Base-by-base conservation (phyloP, 1,140 invertebrate species). In the Coptotermes formosanus region DNA sequence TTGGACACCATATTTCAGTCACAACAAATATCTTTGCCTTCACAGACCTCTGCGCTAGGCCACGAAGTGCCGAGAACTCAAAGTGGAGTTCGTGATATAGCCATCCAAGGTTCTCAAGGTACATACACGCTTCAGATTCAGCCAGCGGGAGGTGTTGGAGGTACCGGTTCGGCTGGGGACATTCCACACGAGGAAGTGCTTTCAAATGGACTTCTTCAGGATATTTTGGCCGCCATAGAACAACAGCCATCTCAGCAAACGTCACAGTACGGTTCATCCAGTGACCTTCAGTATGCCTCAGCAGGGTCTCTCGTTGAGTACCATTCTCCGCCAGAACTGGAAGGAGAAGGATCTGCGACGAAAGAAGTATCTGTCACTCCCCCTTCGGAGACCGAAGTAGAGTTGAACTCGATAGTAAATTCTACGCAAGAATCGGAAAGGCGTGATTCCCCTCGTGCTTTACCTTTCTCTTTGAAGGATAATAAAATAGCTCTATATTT, bases 111-210 rank as follows among this genome's bases (percentile, higher is more conserved):
- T 2, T 92, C 93, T 3, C 91, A 93, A 16, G 94, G 93, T 9
- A 92, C 92, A 38, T 96, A 96, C 88, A 94, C 94, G 1, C 89
- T 96, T 16, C 95, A 96, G 90, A 96, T 96, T 83, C 95, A 96
- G 88, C 90, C 93, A 6, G 89, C 89, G 25, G 86, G 87, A 48
- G 88, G 88, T 25, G 92, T 93, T 2, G 91, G 93, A 59, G 90
- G 89, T 43, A 89, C 87, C n/a, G 90, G 91, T 86, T 90, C 2
- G 89, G 90, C 2, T 11, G 89, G 90, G 0, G 91, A 86, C 21
- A 86, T 94, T 52, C 91, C 93, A 21, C 96, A 96, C 87, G 94
- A 95, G 38, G 94, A 96, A 88, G 92, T 97, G 3, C 89, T 97
- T 19, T 96, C 95, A 0, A 94, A 96, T 89, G 95, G 95, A 14